Base-by-base conservation (phyloP, 35 echinoderm and acorn worm species). In the Holothuria glaberrima region DNA sequence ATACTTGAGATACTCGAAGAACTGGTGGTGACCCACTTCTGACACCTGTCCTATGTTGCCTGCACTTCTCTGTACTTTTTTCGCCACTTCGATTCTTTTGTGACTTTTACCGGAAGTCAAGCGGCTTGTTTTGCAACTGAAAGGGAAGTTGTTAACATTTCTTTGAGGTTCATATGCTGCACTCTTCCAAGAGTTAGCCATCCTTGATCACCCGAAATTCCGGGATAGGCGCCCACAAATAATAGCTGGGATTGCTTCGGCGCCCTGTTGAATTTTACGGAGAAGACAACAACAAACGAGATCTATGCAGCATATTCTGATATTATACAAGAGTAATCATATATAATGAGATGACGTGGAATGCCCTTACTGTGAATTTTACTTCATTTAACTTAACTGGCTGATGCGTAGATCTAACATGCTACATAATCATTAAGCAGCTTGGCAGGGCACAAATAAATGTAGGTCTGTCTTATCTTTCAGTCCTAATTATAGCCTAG, bases 111-210 rank as follows among this genome's bases (percentile, higher is more conserved):
- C 74, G 74, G 74, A 78, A 48, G 27, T 78, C 74, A 78, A 78
- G 27, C 74, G 20, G 74, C 74, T 78, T 78, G 74, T 78, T 78
- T 78, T 78, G 74, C 74, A 78, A 50, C 74, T 48, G 50, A 78
- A 30, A 48, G 41, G 74, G 74, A 78, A 78, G 74, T 78, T 78
- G 44, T 78, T 78, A 78, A 78, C 74, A 78, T 78, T 48, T 30
- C 74, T 78, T 22, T 78, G 74, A 78, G 74, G 74, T 78, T 78
- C 74, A 78, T 78, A 78, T 22, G 74, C 35, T 78, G 74, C 44
- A 78, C 74, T 78, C 74, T 78, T 78, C 29, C 19, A 48, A 28
- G 12, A 26, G 44, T 78, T 41, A 78, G 33, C 44, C 50, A 48
- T 19, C 50, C 20, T 25, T 78, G 74, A 78, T 78, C 74, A 78